Percentiles rank a stretch among this genome's conserved stretches.
Evolutionary conservation across 1,140 invertebrate species (phyloP).

Genomic region (Atta cephalotes): DNA sequence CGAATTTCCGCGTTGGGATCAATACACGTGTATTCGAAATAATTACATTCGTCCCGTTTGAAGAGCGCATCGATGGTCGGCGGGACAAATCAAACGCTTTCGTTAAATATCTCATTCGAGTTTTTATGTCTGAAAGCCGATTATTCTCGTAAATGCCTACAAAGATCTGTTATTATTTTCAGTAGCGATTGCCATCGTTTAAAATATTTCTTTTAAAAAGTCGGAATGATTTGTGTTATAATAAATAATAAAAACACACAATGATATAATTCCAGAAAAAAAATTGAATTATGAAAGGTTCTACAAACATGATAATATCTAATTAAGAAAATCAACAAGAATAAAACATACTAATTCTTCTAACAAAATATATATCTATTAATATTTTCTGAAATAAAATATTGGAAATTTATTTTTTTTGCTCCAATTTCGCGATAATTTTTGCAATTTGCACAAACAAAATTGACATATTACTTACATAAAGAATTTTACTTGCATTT

Average conservation of each 20-base stretch:
- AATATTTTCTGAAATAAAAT: no score
- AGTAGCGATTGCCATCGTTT: not conserved
- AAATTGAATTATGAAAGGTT: no score
- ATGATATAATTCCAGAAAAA: not conserved
- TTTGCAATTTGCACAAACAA: not conserved
- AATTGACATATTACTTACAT: not conserved
- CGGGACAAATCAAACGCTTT: slow-evolving; percentile 36
- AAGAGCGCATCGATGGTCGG: slow-evolving; percentile 8
- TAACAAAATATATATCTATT: no score
- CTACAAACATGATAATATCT: not conserved
- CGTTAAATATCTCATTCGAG: slow-evolving; percentile 50
- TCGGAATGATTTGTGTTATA: not conserved
- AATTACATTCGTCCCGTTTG: slow-evolving; percentile 64
- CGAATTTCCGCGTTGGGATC: not conserved
- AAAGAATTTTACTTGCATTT: not conserved
- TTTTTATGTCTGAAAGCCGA: slow-evolving; percentile 19
- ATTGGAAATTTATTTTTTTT: no score
- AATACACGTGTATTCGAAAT: slow-evolving; percentile 24
- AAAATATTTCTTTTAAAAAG: not conserved
- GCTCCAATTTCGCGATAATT: no score
- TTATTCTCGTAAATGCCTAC: not conserved
- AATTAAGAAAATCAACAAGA: not conserved
- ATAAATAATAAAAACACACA: not conserved
- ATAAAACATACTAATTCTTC: not conserved
- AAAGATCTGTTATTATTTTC: slow-evolving; percentile 16